Base-by-base conservation (phyloP, 2,113 vertebrate species). In the Lycocorax pyrrhopterus region DNA sequence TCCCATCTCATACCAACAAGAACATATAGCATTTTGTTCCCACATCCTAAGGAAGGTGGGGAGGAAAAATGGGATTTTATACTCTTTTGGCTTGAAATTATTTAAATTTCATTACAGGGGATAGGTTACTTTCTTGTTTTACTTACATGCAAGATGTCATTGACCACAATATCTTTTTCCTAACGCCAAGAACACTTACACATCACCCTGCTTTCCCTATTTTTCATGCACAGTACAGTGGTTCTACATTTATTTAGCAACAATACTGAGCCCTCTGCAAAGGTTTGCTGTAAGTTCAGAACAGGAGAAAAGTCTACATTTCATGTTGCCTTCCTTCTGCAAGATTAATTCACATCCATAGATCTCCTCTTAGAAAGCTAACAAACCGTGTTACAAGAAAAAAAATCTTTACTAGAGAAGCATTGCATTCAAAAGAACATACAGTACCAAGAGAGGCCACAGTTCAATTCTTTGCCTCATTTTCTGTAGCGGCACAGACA, bases 281-380 rank as follows among this genome's bases (percentile, higher is more conserved):
- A 71, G n/a, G 35, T 84, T 49, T 92, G 78, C 60, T 73, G 0
- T 32, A 81, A 94, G 60, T 77, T 91, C 90, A 62, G 46, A 87
- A 86, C 23, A 81, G 35, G 37, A 92, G 59, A 92, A 90, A 75
- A 90, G 82, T 32, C 73, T 92, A 58, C 84, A 87, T 81, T 96
- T 95, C 71, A 68, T 47, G 23, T 55, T 96, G 94, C 93, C 90
- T 96, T 97, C 89, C 91, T 97, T 91, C 73, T 95, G 84, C 74
- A 93, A 90, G 77, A 63, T 92, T 89, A 90, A 94, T 93, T 97
- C 91, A 94, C 73, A 92, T 90, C 69, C 92, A 94, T 73, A 83
- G 41, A 59, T 74, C 66, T 88, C 63, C 74, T 93, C 95, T 89
- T 60, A 92, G 67, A 96, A 94, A 92, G 63, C 52, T 79, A 94